Percentiles rank a stretch among this genome's conserved stretches.
phyloP scores from a whole-genome alignment of 1,140 invertebrate genomes.

The Drosophila carrolli region DNA sequence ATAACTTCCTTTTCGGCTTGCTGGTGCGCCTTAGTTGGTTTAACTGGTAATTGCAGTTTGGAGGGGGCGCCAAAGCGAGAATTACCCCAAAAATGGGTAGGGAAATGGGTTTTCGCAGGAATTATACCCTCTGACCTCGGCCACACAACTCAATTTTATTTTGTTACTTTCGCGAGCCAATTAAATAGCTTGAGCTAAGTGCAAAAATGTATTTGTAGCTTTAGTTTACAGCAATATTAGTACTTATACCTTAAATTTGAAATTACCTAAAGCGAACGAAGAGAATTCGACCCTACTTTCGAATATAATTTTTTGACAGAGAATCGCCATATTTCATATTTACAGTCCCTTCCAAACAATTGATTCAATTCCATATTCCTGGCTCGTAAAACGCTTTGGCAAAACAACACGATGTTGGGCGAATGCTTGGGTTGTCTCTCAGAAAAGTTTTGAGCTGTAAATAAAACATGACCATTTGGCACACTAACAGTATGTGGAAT shows the following conservation, averaged over 20 bases:
- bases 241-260: no score
- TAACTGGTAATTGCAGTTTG: constrained; percentile 41
- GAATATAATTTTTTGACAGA: background rate
- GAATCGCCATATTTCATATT: constrained; percentile 17
- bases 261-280: no score
- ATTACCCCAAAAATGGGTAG: constrained; percentile 27
- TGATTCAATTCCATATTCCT: constrained; percentile 35
- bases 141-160: constrained; percentile 12
- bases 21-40: constrained; percentile 29
- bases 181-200: constrained; percentile 6
- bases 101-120: constrained; percentile 2
- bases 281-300: no score
- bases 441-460: constrained; percentile 42
- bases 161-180: constrained; percentile 4
- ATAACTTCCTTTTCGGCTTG: constrained; percentile 27
- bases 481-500: constrained; percentile 39
- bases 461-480: constrained; percentile 49
- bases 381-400: constrained; percentile 42
- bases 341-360: constrained; percentile 20
- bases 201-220: background rate
- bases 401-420: constrained; percentile 15
- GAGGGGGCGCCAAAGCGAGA: constrained; percentile 7
- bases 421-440: constrained; percentile 25
- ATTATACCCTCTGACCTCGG: constrained; percentile 16
- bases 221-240: no score